phyloP scores from a whole-genome alignment of 2,888 invertebrate genomes.

The Ypsolopha scabrella region DNA sequence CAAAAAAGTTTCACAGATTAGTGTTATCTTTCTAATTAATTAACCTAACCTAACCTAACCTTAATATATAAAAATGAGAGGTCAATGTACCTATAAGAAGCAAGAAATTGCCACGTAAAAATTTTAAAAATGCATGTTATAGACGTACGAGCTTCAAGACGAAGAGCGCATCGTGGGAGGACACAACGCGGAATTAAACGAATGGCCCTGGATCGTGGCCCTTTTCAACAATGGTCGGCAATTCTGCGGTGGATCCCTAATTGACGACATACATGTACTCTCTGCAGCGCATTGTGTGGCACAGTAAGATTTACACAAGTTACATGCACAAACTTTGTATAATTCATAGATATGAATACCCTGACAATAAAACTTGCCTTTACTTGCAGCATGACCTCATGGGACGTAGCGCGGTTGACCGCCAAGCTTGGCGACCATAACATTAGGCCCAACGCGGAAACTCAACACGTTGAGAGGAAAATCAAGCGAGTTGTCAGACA shows the following conservation, averaged over 20 bases:
- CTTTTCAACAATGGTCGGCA: constrained; percentile 86
- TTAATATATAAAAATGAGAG: no score
- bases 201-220: constrained; percentile 90
- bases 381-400: constrained; percentile 81
- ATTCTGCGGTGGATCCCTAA: constrained; percentile 90
- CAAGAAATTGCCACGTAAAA: background rate
- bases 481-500: constrained; percentile 89
- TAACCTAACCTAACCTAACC: no score
- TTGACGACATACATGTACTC: constrained; percentile 82
- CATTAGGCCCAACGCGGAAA: constrained; percentile 80
- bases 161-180: constrained; percentile 90
- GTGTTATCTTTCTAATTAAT: no score
- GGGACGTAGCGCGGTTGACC: constrained; percentile 87
- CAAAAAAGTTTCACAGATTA: no score
- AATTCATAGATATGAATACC: no score
- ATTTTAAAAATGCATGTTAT: constrained; percentile 4
- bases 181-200: constrained; percentile 81
- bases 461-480: constrained; percentile 80
- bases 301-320: constrained; percentile 78
- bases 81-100: no score
- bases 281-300: constrained; percentile 92
- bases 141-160: constrained; percentile 64
- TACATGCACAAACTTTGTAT: no score
- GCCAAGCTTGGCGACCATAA: constrained; percentile 88
- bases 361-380: background rate